Evolutionary conservation across 2,888 invertebrate species (phyloP), one percentile per base, ranked within the genome.

Genomic region (Eudemis profundana): DNA sequence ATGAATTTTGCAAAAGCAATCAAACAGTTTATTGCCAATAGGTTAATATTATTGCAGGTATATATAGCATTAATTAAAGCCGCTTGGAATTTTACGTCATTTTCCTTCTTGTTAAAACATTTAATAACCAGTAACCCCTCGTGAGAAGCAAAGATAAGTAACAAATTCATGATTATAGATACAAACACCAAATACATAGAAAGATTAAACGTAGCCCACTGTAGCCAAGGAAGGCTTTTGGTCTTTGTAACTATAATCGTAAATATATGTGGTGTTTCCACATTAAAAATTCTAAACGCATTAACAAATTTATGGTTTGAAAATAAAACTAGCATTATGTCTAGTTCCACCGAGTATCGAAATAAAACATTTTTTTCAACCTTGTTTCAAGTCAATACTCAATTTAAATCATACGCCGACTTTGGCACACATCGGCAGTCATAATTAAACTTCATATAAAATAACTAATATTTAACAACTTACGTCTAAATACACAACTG

Each of bases 401-500:
- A 21, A 19, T 21, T 8, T 23, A 12, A 33, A 27, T 14, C 57
- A 50, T 54, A 63, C 29, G 27, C 49, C 56, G 49, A 27, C 59
- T 33, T 49, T 67, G 51, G 59, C 56, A 63, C 49, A 54, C 29
- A 29, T 4, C 44, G 4, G 19, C 10, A 36, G 15, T 36, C 5
- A 29, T 27, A 42, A 42, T 42, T 17, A 5, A 40, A 21, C 36
- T 19, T 33, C 17, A 19, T 36, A 33, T n/a, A 33, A 33, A 2
- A 8, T 33, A 8, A 33, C 10, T 8, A 33, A 10, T 33, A 33
- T 27, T 46, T 66, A 33, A 19, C 44, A 47, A 23, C 57, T 40
- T 53, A 57, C 5, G 15, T 54, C 50, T 54, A 47, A 44, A 72
- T 71, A 75, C 68, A 75, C 67, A 75, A 74, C 67, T 70, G 70